Percentiles rank a stretch among this genome's conserved stretches.
These are phyloP conservation scores for Carduelis carduelis DNA, from an alignment of 2,797 vertebrate genomes.

Conservation along the genomic window DNA sequence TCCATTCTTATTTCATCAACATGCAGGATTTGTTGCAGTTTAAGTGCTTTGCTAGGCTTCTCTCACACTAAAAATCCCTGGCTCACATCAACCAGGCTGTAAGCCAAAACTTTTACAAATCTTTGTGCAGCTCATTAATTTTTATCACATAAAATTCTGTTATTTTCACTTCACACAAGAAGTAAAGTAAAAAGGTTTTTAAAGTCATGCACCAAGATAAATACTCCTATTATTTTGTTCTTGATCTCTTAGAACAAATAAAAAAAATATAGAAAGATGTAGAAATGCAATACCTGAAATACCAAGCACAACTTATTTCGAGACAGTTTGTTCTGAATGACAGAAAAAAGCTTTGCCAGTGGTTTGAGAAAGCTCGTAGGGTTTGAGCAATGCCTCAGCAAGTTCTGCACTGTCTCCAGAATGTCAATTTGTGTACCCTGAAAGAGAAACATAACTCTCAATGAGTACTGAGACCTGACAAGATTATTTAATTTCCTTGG, in stretches of 20 bases:
- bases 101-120: not conserved
- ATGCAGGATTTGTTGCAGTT: not conserved
- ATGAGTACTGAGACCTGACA: not conserved
- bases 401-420: slow-evolving; percentile 89
- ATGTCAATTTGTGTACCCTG: slow-evolving; percentile 92
- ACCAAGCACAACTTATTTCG: slow-evolving; percentile 85
- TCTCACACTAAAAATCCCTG: not conserved
- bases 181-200: not conserved
- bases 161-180: not conserved
- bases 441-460: not conserved
- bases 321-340: slow-evolving; percentile 86
- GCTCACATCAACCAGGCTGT: not conserved
- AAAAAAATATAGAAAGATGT: not conserved
- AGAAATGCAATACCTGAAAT: slow-evolving; percentile 84
- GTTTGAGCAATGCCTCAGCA: slow-evolving; percentile 84
- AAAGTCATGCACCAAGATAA: not conserved
- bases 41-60: not conserved
- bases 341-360: slow-evolving; percentile 87
- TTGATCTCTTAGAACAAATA: not conserved
- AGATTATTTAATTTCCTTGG: not conserved
- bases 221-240: not conserved
- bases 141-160: not conserved
- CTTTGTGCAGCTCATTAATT: not conserved
- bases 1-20: not conserved
- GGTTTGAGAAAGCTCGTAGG: slow-evolving; percentile 85